Percentiles rank a stretch among this genome's conserved stretches.
Conservation (phyloP, 1,140 invertebrate species). For the Drosophila bocki region DNA sequence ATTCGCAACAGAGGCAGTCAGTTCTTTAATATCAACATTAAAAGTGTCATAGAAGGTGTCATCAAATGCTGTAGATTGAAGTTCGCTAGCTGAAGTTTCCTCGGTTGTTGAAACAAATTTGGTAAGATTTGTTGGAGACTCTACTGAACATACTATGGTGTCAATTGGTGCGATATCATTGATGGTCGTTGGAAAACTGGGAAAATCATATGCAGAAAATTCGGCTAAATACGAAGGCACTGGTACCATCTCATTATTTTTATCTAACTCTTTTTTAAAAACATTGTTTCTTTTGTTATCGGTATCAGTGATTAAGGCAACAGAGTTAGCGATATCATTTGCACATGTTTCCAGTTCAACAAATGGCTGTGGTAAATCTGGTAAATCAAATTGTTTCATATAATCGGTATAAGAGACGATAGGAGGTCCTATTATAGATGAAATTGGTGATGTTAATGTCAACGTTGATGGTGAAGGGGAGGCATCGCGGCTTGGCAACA, state of each 20-base stretch:
- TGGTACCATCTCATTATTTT: constrained; percentile 2
- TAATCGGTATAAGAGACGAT: constrained; percentile 64
- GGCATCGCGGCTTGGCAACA: constrained; percentile 17
- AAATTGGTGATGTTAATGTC: constrained; percentile 28
- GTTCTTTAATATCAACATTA: constrained; percentile 69
- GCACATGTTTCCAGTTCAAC: constrained; percentile 28
- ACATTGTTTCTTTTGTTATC: neutral
- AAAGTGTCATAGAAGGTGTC: constrained; percentile 81
- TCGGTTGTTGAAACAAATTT: neutral
- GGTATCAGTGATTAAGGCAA: neutral
- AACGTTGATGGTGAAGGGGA: constrained; percentile 29
- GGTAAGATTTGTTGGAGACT: neutral
- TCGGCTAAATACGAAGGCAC: constrained; percentile 10
- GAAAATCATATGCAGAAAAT: neutral
- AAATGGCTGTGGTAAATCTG: constrained; percentile 65
- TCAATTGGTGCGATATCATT: constrained; percentile 5
- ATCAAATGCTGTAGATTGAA: constrained; percentile 51
- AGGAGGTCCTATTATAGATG: constrained; percentile 16
- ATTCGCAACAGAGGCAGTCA: constrained; percentile 56
- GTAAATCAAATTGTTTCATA: constrained; percentile 75
- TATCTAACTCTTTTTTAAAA: neutral
- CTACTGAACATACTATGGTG: constrained; percentile 30
- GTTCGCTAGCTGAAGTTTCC: neutral
- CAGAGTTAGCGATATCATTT: neutral
- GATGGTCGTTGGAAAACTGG: neutral